Evolutionary conservation across 2,113 vertebrate genomes (phyloP), one percentile per base, ranked within the genome.

Genomic region (Cricetomys ansorgei): DNA sequence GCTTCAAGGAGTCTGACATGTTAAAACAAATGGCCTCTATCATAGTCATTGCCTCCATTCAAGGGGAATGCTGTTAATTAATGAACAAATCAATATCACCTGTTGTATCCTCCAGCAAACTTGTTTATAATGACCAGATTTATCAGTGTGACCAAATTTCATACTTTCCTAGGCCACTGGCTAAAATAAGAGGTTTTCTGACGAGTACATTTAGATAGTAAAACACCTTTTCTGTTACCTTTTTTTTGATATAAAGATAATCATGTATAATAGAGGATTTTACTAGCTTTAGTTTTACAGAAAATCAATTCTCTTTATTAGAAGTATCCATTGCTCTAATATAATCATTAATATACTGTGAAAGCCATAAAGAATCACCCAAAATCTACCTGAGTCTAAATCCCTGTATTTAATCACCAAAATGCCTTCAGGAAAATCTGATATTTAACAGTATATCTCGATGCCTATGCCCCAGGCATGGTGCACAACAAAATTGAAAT

Each of bases 401-500:
- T 97, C 94, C 83, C 89, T 90, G 75, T 48, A 84, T 57, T 97
- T 98, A 94, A 96, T 96, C 84, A 95, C 79, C 57, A 97, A 97
- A 95, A 96, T 93, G 79, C 94, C 80, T 69, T 96, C 88, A 93
- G 97, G 93, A 93, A 96, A 96, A 92, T 86, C 75, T 95, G 84
- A 86, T 88, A 93, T 95, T 96, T 97, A 92, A 94, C 64, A 88
- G 80, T 89, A 88, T 93, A 93, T 8, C 59, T 96, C 45, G 87
- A 62, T 93, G 84, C 84, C 95, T 96, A 57, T 90, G 91, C 91
- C 88, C 83, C 37, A 85, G 93, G 95, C 83, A 79, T 83, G 59
- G 81, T 53, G 21, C 73, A 97, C 91, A 95, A 75, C 72, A 89
- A 84, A 97, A 96, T 0, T 77, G 37, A 96, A 97, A 97, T 79